Conservation (phyloP, 2,113 vertebrate genomes). For the Neodontobutis hainanensis region DNA sequence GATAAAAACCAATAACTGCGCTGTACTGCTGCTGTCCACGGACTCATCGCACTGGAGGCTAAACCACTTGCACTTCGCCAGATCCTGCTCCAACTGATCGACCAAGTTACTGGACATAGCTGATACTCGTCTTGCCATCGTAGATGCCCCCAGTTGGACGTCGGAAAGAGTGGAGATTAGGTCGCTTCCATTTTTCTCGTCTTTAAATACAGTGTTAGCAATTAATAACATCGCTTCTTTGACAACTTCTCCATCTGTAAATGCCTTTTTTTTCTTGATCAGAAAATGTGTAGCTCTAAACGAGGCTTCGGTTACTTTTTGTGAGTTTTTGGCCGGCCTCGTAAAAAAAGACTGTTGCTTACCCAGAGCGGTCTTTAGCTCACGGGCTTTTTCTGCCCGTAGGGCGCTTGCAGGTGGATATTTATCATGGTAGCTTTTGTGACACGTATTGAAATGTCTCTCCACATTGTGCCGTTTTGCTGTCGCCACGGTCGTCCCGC, state of each 20-base stretch:
- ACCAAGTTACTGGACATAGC: constrained; percentile 32
- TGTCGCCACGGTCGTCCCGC: background rate
- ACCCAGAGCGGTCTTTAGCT: constrained; percentile 11
- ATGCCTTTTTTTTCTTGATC: constrained; percentile 27
- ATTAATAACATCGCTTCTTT: constrained; percentile 39
- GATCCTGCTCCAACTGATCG: constrained; percentile 30
- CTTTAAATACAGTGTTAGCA: constrained; percentile 27
- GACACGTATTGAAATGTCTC: background rate
- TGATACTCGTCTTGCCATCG: constrained; percentile 21
- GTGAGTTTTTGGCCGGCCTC: background rate
- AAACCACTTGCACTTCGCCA: constrained; percentile 24
- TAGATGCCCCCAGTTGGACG: constrained; percentile 34
- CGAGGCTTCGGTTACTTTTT: constrained; percentile 6
- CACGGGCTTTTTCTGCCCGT: background rate
- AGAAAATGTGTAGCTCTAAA: constrained; percentile 35
- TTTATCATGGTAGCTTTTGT: constrained; percentile 4
- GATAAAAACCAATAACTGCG: constrained; percentile 23
- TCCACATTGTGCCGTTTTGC: constrained; percentile 7
- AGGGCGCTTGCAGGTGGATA: background rate
- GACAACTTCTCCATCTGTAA: constrained; percentile 10
- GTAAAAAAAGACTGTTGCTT: background rate
- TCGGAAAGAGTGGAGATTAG: constrained; percentile 23
- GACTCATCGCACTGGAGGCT: constrained; percentile 45
- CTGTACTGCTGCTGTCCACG: constrained; percentile 38
- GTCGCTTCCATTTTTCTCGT: constrained; percentile 28